phyloP scores from a whole-genome alignment of 92 coral and sea anemone species.

The Blastomussa wellsi region DNA sequence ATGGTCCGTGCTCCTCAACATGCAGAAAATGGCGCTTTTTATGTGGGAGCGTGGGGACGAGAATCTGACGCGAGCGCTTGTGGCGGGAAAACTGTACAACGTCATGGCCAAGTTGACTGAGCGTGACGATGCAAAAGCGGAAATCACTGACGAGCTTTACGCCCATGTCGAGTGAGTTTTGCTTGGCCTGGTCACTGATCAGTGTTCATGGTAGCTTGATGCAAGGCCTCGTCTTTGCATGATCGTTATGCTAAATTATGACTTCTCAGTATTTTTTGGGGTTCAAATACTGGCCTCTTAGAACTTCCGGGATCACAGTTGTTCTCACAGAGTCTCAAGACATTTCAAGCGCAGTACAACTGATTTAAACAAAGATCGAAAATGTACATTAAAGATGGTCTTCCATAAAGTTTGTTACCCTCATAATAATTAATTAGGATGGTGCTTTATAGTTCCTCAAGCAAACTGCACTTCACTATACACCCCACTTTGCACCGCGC shows the following conservation, averaged over 20 bases:
- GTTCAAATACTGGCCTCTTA: background rate
- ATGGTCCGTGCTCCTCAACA: slow-evolving; percentile 87
- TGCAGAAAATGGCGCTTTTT: slow-evolving; percentile 89
- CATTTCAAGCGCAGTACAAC: no score
- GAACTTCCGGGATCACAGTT: no score
- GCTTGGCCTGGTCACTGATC: background rate
- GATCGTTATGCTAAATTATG: no score
- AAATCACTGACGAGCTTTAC: slow-evolving; percentile 61
- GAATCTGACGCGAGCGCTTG: slow-evolving; percentile 72
- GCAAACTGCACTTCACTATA: background rate
- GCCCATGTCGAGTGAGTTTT: slow-evolving; percentile 67
- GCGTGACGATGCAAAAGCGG: slow-evolving; percentile 71
- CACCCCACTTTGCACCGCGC: background rate
- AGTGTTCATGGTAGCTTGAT: no score
- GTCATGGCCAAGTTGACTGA: slow-evolving; percentile 70
- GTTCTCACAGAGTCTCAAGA: no score
- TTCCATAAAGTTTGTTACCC: no score
- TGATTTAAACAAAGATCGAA: no score
- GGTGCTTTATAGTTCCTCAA: no score
- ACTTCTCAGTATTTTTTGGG: no score
- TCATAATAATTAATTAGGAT: no score
- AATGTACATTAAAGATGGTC: no score
- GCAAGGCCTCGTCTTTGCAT: no score
- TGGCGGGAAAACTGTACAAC: slow-evolving; percentile 77
- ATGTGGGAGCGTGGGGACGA: slow-evolving; percentile 90